Percentiles rank a stretch among this genome's conserved stretches.
phyloP scores from a whole-genome alignment of 2,888 invertebrate species.

The Cistogaster globosa region DNA sequence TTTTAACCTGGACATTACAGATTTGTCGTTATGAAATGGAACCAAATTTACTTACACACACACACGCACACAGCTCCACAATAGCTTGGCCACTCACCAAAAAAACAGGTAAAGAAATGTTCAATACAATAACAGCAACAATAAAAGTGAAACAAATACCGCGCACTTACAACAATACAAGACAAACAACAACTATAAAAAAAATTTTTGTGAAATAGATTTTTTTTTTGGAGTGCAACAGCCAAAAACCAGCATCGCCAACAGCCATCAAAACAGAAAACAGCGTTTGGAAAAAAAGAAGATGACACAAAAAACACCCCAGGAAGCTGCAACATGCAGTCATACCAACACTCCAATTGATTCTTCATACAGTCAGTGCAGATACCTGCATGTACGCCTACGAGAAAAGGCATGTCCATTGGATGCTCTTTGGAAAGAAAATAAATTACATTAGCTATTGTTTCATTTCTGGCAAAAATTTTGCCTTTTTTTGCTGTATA shows the following conservation, averaged over 20 bases:
- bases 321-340: conserved; percentile 58
- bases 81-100: conserved; percentile 33
- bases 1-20: conserved; percentile 69
- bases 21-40: conserved; percentile 71
- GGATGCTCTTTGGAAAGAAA: too few relatives aligned
- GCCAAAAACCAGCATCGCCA: conserved; percentile 44
- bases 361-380: too few relatives aligned
- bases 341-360: not conserved
- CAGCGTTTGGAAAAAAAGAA: conserved; percentile 13
- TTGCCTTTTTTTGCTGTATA: too few relatives aligned
- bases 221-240: conserved; percentile 50
- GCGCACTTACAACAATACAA: conserved; percentile 52
- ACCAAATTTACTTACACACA: conserved; percentile 48
- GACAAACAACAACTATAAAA: conserved; percentile 12
- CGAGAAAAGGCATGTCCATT: too few relatives aligned
- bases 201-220: conserved; percentile 45
- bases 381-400: too few relatives aligned
- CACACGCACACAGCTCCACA: not conserved
- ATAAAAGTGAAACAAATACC: conserved; percentile 58
- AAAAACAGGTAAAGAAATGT: conserved; percentile 62
- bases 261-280: conserved; percentile 37
- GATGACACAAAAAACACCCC: conserved; percentile 60
- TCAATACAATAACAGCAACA: conserved; percentile 24
- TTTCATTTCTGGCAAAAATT: too few relatives aligned
- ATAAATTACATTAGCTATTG: too few relatives aligned